These are phyloP conservation scores for Lysandra coridon DNA, from an alignment of 2,888 invertebrate species.

Conservation along the genomic window DNA sequence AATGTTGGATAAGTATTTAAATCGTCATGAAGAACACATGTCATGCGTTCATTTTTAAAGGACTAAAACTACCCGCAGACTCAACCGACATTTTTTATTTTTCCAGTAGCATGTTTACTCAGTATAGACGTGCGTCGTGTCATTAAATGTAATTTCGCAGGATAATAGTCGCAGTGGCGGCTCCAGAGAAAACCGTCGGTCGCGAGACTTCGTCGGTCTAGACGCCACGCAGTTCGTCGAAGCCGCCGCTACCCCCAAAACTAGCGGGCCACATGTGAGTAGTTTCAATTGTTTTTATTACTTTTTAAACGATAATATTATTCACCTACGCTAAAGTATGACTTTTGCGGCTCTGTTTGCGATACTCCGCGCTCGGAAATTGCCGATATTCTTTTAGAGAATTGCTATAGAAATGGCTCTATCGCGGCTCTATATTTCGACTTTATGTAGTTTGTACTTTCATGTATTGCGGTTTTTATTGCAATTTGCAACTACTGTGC, in stretches of 20 bases:
- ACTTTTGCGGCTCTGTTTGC: constrained; percentile 1
- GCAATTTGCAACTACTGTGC: constrained; percentile 32
- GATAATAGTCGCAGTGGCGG: constrained; percentile 60
- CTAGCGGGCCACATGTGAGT: constrained; percentile 56
- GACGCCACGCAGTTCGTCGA: constrained; percentile 51
- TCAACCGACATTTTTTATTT: neutral
- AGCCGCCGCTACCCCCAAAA: constrained; percentile 48
- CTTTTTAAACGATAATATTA: constrained; percentile 35
- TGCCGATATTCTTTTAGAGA: neutral
- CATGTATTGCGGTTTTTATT: neutral
- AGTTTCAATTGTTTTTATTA: constrained; percentile 34
- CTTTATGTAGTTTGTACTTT: constrained; percentile 25
- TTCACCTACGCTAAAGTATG: constrained; percentile 14
- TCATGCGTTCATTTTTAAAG: too few species aligned
- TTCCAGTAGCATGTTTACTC: neutral
- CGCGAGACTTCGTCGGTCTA: constrained; percentile 59
- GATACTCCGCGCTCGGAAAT: neutral
- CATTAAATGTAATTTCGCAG: constrained; percentile 44
- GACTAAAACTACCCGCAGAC: neutral
- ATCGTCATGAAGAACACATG: too few species aligned
- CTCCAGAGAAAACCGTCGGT: constrained; percentile 59
- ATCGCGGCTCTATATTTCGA: neutral
- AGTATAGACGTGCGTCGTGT: neutral
- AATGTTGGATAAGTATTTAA: too few species aligned
- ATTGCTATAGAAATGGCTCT: constrained; percentile 21